Conservation (phyloP, 2,113 vertebrate species). For the Promerops cafer region DNA sequence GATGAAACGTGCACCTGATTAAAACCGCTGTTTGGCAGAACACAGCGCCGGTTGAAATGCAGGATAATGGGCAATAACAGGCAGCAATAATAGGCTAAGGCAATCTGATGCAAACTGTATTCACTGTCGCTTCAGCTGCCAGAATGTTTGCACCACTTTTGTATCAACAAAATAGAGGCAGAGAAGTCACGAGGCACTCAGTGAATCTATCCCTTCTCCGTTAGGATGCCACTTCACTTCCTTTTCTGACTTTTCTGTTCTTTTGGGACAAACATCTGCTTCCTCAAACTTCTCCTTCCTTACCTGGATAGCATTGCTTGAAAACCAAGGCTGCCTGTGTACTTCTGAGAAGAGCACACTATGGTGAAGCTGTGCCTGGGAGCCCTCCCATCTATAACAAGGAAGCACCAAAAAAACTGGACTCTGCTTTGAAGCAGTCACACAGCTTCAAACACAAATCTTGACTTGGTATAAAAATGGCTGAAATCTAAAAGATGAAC, state of each 20-base stretch:
- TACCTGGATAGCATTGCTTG: background rate
- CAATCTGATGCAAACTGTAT: background rate
- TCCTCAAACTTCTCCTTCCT: background rate
- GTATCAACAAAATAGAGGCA: background rate
- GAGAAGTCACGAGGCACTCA: background rate
- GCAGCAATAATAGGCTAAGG: background rate
- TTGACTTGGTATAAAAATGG: background rate
- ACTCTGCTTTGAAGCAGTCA: background rate
- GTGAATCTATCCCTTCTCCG: background rate
- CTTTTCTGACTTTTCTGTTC: background rate
- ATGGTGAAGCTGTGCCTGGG: background rate
- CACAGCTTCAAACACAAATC: background rate
- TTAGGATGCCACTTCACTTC: background rate
- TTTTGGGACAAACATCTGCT: background rate
- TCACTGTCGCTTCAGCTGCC: background rate
- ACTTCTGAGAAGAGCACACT: background rate
- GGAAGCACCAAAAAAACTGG: background rate
- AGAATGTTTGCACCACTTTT: background rate
- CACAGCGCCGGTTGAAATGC: background rate
- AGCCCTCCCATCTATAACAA: accelerated
- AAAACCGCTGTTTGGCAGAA: background rate
- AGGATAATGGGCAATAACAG: background rate
- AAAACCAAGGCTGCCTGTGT: background rate
- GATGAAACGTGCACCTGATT: background rate
- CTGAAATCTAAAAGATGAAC: background rate